Evolutionary conservation across 2,888 invertebrate genomes (phyloP), one percentile per base, ranked within the genome.

Genomic region (Andrena flavipes): DNA sequence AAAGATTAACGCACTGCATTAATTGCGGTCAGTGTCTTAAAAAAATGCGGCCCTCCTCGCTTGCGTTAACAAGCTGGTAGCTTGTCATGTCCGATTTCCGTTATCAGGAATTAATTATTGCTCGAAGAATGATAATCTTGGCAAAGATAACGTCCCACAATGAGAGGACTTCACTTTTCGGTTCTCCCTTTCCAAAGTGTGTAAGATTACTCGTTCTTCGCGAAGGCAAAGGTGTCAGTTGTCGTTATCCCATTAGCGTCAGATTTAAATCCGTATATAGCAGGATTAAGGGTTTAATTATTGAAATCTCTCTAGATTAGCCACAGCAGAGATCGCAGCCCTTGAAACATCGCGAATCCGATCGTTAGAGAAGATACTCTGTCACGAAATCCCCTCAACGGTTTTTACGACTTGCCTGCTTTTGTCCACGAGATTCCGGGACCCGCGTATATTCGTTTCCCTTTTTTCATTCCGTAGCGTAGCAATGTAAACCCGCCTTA

Each of bases 1-100:
- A 83, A 84, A 89, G 85, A 91, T 91, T 91, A 91, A 91, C 90
- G 85, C 90, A 85, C 86, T 77, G 75, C 65, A 72, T 77, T 72
- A 64, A 77, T 76, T 29, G 63, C 74, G 69, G 74, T 30, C 76
- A 67, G 70, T 76, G 56, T 48, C 70, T 35, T 10, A 56, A 35
- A 23, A 62, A 33, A 80, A 65, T 62, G 62, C 48, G 70, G 48
- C 62, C 35, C 65, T 26, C 6, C 33, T 48, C 73, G 48, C 65
- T 51, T 33, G 20, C 29, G 74, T 29, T 70, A 65, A 54, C 69
- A 59, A 74, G 23, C 68, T 63, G 29, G 49, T 29, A 13, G 67
- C 29, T 65, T n/a, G 73, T 59, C 26, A 59, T 13, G 64, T 23
- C 63, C 49, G 54, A 80, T 80, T 68, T 74, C 30, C 48, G n/a